Evolutionary conservation across 2,113 vertebrate species (phyloP), one percentile per base, ranked within the genome.

Genomic region (Scalopus aquaticus): DNA sequence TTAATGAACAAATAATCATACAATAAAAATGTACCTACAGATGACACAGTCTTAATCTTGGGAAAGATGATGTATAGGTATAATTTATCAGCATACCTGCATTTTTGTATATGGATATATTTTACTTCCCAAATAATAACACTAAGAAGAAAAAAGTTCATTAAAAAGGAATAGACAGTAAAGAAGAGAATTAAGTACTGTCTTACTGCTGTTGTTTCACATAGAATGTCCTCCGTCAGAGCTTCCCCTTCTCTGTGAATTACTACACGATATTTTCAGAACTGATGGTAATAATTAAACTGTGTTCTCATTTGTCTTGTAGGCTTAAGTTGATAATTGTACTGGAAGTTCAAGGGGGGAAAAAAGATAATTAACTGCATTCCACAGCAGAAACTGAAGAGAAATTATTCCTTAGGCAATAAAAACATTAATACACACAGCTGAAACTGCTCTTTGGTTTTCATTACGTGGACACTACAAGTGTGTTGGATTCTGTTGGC

Each of bases 281-380:
- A 77, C 30, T 82, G 56, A 87, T 51, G 32, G n/a, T 87, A 67
- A 65, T 95, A 65, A 94, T 94, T 95, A 88, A 94, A 62, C 32
- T 56, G 62, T 39, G 5, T 85, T 80, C 39, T 95, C 58, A 80
- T 82, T 87, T 92, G 42, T 87, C 64, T 69, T 88, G 5, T 76
- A 56, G n/a, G 44, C 92, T 49, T 95, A 76, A 58, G 76, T 58
- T 92, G 51, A 60, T 89, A 78, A 90, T 96, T 95, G 20, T 42
- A 30, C 76, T 93, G n/a, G 64, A 94, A 96, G 44, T 44, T 78
- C 42, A 60, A 46, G 26, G 0, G 3, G 9, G 1, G 69, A 87
- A 49, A 77, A 93, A 81, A 94, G 69, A 78, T 73, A 78, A 83
- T 69, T 81, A 77, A 85, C 56, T 58, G 28, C 90, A 93, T 74